Percentiles rank a stretch among this genome's conserved stretches.
Conservation (phyloP, 1,140 invertebrate species). For the Asbolus verrucosus region DNA sequence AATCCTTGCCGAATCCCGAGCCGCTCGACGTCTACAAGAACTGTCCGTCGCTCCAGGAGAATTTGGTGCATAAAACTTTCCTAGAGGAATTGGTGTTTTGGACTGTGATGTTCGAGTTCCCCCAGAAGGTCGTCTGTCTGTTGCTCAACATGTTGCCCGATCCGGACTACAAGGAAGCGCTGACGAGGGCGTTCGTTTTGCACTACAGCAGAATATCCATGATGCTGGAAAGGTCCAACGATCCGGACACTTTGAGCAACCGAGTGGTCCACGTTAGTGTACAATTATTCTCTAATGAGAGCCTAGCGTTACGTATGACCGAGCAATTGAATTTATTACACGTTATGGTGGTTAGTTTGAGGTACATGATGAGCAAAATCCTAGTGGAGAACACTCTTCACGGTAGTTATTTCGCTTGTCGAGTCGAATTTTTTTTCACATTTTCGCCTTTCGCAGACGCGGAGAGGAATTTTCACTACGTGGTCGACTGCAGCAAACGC, state of each 20-base stretch:
- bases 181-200: slow-evolving; percentile 93
- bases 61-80: slow-evolving; percentile 86
- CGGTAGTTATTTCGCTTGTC: slow-evolving; percentile 67
- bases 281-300: slow-evolving; percentile 94
- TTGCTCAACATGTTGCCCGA: slow-evolving; percentile 97
- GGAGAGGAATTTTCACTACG: slow-evolving; percentile 84
- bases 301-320: slow-evolving; percentile 89
- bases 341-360: slow-evolving; percentile 93
- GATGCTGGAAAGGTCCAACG: slow-evolving; percentile 86
- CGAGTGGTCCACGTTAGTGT: slow-evolving; percentile 97
- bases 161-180: slow-evolving; percentile 93
- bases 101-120: slow-evolving; percentile 98
- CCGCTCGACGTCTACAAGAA: slow-evolving; percentile 83
- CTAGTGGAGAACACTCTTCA: slow-evolving; percentile 88
- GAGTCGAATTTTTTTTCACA: slow-evolving; percentile 9
- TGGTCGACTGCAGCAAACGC: slow-evolving; percentile 91
- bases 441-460: slow-evolving; percentile 73
- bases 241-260: slow-evolving; percentile 93
- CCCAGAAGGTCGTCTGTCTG: slow-evolving; percentile 95
- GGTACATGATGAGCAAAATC: slow-evolving; percentile 94
- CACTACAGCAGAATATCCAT: slow-evolving; percentile 95
- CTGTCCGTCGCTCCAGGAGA: slow-evolving; percentile 83
- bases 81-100: slow-evolving; percentile 97
- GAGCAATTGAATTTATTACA: slow-evolving; percentile 90
- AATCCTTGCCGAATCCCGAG: slow-evolving; percentile 82